Evolutionary conservation across 2,888 invertebrate species (phyloP).

Genomic region (Agrochola circellaris): DNA sequence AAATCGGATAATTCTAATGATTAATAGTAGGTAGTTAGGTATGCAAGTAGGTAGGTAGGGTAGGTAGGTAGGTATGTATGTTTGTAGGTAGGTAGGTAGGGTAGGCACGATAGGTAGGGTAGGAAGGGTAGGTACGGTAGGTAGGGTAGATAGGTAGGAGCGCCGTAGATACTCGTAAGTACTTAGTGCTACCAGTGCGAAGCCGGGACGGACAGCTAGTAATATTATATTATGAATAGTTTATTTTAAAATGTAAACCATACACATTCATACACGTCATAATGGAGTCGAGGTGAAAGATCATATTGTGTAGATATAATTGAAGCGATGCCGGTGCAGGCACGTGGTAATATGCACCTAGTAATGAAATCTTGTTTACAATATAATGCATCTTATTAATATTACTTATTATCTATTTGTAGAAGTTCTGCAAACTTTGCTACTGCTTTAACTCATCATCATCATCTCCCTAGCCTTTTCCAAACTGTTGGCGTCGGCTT

Average conservation of each 20-base stretch:
- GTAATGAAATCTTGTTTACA: conserved; percentile 5
- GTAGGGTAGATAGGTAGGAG: too few relatives aligned
- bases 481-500: too few relatives aligned
- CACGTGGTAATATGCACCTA: conserved; percentile 14
- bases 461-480: too few relatives aligned
- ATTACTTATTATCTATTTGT: neutral
- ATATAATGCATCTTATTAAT: neutral
- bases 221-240: neutral
- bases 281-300: conserved; percentile 27
- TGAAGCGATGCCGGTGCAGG: neutral
- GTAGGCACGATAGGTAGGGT: too few relatives aligned
- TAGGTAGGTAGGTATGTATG: too few relatives aligned
- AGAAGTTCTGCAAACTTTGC: neutral
- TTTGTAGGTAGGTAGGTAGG: too few relatives aligned
- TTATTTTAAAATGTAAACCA: conserved; percentile 10
- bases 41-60: too few relatives aligned
- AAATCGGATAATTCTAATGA: too few relatives aligned
- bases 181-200: too few relatives aligned
- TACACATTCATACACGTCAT: neutral
- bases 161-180: too few relatives aligned
- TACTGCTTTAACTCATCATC: neutral
- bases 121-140: too few relatives aligned
- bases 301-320: conserved; percentile 30
- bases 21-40: too few relatives aligned
- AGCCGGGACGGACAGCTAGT: neutral